A percentile compares a stretch with the other conserved stretches of the same genome.
These are phyloP conservation scores for Lysandra coridon DNA, from an alignment of 2,888 invertebrate genomes.

Conservation along the genomic window DNA sequence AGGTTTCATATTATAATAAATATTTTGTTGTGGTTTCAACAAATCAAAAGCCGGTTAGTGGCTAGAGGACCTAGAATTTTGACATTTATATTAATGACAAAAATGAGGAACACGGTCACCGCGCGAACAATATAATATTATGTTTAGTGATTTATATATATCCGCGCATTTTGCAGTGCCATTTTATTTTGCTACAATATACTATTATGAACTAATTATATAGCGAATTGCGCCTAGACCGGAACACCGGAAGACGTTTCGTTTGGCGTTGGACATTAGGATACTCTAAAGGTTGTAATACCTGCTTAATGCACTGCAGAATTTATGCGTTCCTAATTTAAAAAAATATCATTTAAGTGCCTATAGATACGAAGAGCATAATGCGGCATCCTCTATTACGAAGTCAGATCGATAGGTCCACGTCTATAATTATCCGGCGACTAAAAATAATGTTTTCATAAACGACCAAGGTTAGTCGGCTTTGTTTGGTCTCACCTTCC, in stretches of 20 bases:
- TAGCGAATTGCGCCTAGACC: too few relatives aligned
- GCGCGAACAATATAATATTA: not conserved
- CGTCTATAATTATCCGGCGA: not conserved
- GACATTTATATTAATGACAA: not conserved
- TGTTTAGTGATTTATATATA: not conserved
- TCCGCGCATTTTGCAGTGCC: not conserved
- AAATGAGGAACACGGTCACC: not conserved
- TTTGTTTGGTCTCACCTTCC: constrained; percentile 39
- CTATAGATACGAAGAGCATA: not conserved
- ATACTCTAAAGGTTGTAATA: too few relatives aligned
- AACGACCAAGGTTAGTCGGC: constrained; percentile 27
- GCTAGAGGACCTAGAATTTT: not conserved
- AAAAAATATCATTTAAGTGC: too few relatives aligned
- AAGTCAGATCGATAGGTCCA: not conserved
- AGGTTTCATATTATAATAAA: not conserved
- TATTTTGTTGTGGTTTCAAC: not conserved
- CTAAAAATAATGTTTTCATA: constrained; percentile 25
- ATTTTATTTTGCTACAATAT: too few relatives aligned
- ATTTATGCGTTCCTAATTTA: too few relatives aligned
- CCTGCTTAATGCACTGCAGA: too few relatives aligned
- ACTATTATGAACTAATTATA: too few relatives aligned
- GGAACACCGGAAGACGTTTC: too few relatives aligned
- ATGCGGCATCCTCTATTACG: not conserved
- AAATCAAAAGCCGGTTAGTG: constrained; percentile 2
- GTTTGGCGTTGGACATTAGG: too few relatives aligned